These are phyloP conservation scores for Ischnus inquisitorius DNA, from an alignment of 2,888 invertebrate species.

Conservation along the genomic window DNA sequence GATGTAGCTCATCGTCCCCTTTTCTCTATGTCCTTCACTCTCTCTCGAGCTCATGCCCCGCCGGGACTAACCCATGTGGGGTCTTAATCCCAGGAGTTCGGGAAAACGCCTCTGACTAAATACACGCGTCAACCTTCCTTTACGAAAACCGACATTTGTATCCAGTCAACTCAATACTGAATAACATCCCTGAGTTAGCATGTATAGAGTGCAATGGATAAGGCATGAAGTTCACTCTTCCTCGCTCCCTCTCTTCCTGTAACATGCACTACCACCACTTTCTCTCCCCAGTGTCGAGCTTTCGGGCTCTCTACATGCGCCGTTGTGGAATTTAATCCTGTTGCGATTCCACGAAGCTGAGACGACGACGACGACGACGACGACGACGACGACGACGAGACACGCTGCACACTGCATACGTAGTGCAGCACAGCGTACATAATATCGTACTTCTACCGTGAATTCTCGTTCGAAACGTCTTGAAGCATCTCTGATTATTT, in stretches of 20 bases:
- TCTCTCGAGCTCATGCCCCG: conserved; percentile 28
- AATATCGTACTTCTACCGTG: conserved; percentile 30
- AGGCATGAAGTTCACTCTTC: conserved; percentile 19
- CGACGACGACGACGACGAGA: conserved; percentile 29
- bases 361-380: conserved; percentile 20
- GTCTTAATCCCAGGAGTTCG: conserved; percentile 61
- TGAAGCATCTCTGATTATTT: conserved; percentile 62
- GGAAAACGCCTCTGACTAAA: conserved; percentile 65
- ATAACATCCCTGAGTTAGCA: neutral
- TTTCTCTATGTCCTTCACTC: conserved; percentile 24
- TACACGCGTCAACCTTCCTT: conserved; percentile 56
- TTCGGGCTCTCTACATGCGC: conserved; percentile 30
- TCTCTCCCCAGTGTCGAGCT: conserved; percentile 6
- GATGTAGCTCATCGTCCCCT: neutral
- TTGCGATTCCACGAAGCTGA: conserved; percentile 45
- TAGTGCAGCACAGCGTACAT: conserved; percentile 15
- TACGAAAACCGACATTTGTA: conserved; percentile 17
- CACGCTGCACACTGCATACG: conserved; percentile 37
- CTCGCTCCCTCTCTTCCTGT: neutral
- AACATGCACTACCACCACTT: conserved; percentile 21
- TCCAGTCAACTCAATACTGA: conserved; percentile 40
- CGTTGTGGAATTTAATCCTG: conserved; percentile 56
- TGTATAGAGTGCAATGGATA: neutral
- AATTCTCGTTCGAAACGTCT: conserved; percentile 45
- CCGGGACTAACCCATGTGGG: conserved; percentile 23